Percentiles rank a stretch among this genome's conserved stretches.
phyloP scores from a whole-genome alignment of 2,888 invertebrate species.

The Clunio marinus region DNA sequence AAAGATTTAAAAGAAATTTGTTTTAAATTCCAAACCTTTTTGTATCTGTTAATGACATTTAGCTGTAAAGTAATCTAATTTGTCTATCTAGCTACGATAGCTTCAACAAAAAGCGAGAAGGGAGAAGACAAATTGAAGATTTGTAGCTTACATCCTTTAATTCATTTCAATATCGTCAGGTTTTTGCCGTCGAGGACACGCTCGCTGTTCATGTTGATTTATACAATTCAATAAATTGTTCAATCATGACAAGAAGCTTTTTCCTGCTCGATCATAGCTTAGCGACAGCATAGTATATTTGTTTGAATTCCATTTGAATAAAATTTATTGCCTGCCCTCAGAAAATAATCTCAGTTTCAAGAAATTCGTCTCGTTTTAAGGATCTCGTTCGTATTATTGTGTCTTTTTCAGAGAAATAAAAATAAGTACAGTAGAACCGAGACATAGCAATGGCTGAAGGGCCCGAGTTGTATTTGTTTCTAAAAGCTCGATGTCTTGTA shows the following conservation, averaged over 20 bases:
- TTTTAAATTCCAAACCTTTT: no score
- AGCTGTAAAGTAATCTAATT: conserved; percentile 2
- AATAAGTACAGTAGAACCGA: no score
- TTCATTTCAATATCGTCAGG: background rate
- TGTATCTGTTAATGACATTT: background rate
- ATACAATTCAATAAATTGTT: background rate
- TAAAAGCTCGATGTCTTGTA: no score
- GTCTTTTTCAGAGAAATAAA: no score
- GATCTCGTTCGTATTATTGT: no score
- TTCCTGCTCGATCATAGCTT: background rate
- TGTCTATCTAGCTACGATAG: background rate
- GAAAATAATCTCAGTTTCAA: background rate
- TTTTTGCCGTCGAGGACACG: background rate
- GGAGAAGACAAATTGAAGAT: background rate
- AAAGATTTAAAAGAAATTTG: no score
- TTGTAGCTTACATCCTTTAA: background rate
- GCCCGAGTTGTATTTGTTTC: no score
- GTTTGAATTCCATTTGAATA: background rate
- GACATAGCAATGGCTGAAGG: no score
- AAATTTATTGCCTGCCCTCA: conserved; percentile 1
- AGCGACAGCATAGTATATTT: background rate
- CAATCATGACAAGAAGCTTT: background rate
- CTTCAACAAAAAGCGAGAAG: background rate
- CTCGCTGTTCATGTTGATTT: background rate
- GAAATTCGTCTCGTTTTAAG: no score